Evolutionary conservation across 2,797 vertebrate genomes (phyloP).

Genomic region (Gobio occitaniae): DNA sequence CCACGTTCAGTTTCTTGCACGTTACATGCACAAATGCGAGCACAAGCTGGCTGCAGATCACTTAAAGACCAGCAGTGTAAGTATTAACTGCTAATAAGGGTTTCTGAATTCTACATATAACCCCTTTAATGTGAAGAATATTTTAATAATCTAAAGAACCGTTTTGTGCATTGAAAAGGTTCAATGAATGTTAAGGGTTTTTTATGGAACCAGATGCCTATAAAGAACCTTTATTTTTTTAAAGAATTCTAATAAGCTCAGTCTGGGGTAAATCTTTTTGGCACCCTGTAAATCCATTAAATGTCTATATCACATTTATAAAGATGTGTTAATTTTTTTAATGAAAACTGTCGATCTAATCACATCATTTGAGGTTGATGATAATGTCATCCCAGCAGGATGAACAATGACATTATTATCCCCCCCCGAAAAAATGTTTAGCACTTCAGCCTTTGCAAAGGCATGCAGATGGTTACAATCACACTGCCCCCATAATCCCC

Average conservation of each 20-base stretch:
- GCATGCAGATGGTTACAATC: neutral
- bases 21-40: neutral
- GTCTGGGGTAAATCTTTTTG: neutral
- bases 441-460: neutral
- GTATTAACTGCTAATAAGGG: neutral
- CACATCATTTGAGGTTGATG: neutral
- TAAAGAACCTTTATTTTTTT: neutral
- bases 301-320: constrained; percentile 3
- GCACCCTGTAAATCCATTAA: neutral
- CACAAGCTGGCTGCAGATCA: no score
- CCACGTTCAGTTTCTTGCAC: no score
- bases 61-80: neutral
- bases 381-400: neutral
- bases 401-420: neutral
- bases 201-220: neutral
- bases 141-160: neutral
- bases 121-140: neutral
- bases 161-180: neutral
- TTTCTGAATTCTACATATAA: neutral
- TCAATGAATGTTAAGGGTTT: neutral
- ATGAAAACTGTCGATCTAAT: neutral
- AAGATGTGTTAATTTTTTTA: neutral
- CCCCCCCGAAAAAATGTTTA: neutral
- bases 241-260: neutral
- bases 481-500: neutral